These are phyloP conservation scores for Eulemur albifrons DNA, from an alignment of 2,797 vertebrate genomes.

Conservation along the genomic window DNA sequence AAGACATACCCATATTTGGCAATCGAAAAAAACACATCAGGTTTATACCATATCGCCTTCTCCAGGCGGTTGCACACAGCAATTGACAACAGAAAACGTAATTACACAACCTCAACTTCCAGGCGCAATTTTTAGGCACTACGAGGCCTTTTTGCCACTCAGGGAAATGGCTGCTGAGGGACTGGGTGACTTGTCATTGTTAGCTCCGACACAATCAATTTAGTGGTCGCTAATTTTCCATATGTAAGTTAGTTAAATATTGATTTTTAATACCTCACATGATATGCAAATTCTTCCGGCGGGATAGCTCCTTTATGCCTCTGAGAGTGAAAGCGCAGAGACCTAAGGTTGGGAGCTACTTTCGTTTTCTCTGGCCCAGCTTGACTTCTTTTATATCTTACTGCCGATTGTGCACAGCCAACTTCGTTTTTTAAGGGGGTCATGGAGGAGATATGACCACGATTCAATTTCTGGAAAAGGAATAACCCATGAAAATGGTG, in stretches of 20 bases:
- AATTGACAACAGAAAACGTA: conserved; percentile 26
- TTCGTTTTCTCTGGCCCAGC: conserved; percentile 70
- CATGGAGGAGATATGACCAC: background rate
- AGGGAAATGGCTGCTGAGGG: conserved; percentile 15
- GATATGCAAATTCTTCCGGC: background rate
- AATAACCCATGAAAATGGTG: background rate
- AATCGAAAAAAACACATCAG: conserved; percentile 57
- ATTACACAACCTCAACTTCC: background rate
- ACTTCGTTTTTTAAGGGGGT: background rate
- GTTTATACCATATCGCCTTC: background rate
- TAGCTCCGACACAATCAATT: background rate
- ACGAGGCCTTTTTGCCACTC: background rate
- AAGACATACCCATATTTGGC: conserved; percentile 65
- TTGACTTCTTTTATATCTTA: conserved; percentile 32
- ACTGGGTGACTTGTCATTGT: background rate
- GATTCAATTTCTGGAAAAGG: background rate
- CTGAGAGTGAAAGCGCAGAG: background rate
- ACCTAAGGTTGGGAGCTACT: conserved; percentile 43
- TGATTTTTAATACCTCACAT: conserved; percentile 17
- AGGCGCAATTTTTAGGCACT: background rate
- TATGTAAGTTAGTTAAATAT: background rate
- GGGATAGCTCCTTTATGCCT: background rate
- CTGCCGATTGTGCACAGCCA: background rate
- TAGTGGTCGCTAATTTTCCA: conserved; percentile 11
- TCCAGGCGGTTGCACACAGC: background rate